phyloP scores from a whole-genome alignment of 2,113 vertebrate species.

The Menura novaehollandiae region DNA sequence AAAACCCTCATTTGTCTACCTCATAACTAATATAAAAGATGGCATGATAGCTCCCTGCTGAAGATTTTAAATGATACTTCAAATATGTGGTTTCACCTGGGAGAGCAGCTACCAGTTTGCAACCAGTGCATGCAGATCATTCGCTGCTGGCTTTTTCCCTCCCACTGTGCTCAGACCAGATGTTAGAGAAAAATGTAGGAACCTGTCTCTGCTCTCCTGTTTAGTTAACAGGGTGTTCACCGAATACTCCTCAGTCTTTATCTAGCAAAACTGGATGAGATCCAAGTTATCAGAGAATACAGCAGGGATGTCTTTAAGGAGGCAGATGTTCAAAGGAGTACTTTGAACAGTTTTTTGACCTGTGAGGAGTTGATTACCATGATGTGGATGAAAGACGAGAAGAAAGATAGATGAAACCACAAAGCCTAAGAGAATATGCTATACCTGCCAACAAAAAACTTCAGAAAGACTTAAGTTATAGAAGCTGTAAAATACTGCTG shows the following conservation, averaged over 20 bases:
- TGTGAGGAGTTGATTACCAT: conserved; percentile 4
- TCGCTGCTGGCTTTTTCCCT: background rate
- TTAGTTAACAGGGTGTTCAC: conserved; percentile 32
- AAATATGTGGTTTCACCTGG: conserved; percentile 11
- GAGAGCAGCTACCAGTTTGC: conserved; percentile 10
- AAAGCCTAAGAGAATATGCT: conserved; percentile 39
- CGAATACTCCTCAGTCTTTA: conserved; percentile 27
- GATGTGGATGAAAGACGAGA: conserved; percentile 24
- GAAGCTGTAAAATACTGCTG: conserved; percentile 5
- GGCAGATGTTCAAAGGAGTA: conserved; percentile 51
- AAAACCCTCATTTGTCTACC: background rate
- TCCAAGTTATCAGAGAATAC: conserved; percentile 51
- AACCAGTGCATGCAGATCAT: background rate
- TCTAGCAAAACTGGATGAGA: conserved; percentile 32
- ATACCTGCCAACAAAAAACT: conserved; percentile 27
- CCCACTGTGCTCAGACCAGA: conserved; percentile 40
- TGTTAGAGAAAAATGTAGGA: conserved; percentile 49
- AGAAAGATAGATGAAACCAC: conserved; percentile 38
- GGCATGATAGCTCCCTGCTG: conserved; percentile 34
- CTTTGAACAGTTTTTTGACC: conserved; percentile 46
- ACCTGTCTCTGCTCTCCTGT: background rate
- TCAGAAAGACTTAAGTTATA: conserved; percentile 11
- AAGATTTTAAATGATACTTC: conserved; percentile 49
- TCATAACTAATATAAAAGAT: conserved; percentile 24
- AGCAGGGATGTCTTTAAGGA: conserved; percentile 46